Evolutionary conservation across 2,888 invertebrate genomes (phyloP).

Genomic region (Nesidiocoris tenuis): DNA sequence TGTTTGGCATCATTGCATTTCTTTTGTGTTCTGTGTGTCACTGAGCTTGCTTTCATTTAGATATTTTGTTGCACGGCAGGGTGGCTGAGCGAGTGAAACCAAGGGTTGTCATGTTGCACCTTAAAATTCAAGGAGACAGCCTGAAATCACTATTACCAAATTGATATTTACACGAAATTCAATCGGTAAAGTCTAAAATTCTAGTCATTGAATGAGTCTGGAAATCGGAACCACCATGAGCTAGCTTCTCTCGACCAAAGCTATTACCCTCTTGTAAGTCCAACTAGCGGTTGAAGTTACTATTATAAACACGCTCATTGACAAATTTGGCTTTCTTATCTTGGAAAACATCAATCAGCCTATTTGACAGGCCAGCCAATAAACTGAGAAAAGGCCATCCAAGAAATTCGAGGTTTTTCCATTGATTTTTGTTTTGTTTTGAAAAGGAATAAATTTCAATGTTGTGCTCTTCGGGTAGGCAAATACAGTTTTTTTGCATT

Average conservation of each 20-base stretch:
- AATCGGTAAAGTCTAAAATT: not conserved
- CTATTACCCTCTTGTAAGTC: not conserved
- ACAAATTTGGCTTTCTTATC: no score
- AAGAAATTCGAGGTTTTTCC: no score
- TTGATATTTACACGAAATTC: conserved; percentile 7
- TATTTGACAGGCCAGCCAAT: no score
- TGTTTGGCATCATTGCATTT: not conserved
- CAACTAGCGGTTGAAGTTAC: conserved; percentile 16
- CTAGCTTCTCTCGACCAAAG: not conserved
- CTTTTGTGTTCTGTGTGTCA: not conserved
- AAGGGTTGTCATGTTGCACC: conserved; percentile 13
- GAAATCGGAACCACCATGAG: conserved; percentile 2
- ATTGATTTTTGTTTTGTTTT: no score
- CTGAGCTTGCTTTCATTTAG: not conserved
- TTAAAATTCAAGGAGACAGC: conserved; percentile 20
- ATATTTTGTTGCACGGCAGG: conserved; percentile 8
- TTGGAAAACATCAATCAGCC: no score
- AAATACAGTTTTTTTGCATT: no score
- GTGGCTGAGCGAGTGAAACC: conserved; percentile 4
- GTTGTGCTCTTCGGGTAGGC: no score
- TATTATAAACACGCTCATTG: no score
- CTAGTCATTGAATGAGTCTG: conserved; percentile 19
- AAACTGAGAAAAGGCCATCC: no score
- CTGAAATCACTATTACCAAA: conserved; percentile 15
- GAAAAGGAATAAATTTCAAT: no score